Conservation (phyloP, 2,888 invertebrate genomes). For the Neocrepidodera transversa region DNA sequence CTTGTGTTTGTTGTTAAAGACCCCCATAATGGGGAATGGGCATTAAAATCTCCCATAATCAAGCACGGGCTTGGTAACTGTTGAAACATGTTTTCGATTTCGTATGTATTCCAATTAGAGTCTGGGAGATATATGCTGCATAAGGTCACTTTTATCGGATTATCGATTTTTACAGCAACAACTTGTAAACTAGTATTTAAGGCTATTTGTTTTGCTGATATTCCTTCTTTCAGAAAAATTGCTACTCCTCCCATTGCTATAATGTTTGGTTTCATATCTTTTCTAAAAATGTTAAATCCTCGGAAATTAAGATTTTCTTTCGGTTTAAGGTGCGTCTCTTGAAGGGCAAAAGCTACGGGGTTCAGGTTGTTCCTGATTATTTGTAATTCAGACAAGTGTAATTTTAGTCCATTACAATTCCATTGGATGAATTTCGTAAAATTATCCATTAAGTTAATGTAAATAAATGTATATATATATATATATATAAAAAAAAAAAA, state of each 20-base stretch:
- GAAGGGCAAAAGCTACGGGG: not conserved
- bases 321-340: not conserved
- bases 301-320: not conserved
- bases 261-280: not conserved
- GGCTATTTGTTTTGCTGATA: not conserved
- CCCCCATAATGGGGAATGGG: not conserved
- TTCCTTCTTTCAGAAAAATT: not conserved
- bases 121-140: conserved; percentile 6
- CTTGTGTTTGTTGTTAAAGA: not conserved
- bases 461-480: not conserved
- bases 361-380: not conserved
- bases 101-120: not conserved
- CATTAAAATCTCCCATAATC: not conserved
- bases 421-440: not conserved
- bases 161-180: not conserved
- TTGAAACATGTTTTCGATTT: not conserved
- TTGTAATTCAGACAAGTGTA: not conserved
- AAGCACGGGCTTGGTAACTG: not conserved
- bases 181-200: conserved; percentile 1
- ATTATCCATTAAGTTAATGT: too few species aligned
- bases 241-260: not conserved
- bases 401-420: not conserved
- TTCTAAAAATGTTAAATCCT: too few species aligned
- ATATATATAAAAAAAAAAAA: too few species aligned
- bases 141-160: not conserved